Percentiles rank a stretch among this genome's conserved stretches.
Evolutionary conservation across 2,113 vertebrate genomes (phyloP).

Genomic region (Pandion haliaetus): DNA sequence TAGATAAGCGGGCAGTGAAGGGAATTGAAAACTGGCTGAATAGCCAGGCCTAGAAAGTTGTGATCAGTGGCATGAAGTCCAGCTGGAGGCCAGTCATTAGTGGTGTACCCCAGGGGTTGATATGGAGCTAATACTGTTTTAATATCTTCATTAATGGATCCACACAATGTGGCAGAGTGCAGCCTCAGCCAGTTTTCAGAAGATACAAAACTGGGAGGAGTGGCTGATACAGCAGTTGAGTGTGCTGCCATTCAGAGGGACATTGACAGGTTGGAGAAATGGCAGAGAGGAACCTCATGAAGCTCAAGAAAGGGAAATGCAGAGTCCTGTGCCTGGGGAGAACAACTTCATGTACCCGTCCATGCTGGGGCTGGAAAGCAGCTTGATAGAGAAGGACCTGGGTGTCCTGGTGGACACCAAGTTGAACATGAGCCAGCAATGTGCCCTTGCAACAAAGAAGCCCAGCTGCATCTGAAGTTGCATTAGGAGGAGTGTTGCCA

Average conservation of each 20-base stretch:
- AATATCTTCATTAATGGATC: not conserved
- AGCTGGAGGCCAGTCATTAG: not conserved
- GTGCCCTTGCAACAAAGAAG: not conserved
- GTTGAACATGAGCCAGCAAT: not conserved
- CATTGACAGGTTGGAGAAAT: not conserved
- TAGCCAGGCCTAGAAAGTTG: not conserved
- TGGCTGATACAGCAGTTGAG: not conserved
- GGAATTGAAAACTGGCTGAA: not conserved
- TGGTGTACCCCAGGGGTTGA: not conserved
- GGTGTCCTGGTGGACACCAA: not conserved
- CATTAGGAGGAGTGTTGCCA: not conserved
- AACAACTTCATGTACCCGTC: not conserved
- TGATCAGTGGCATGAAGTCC: not conserved
- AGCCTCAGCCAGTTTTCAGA: not conserved
- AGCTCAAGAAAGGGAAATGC: not conserved
- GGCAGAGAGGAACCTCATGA: not conserved
- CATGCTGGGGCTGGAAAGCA: not conserved
- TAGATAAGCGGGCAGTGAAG: not conserved
- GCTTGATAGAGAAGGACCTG: not conserved
- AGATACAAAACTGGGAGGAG: not conserved
- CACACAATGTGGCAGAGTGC: not conserved
- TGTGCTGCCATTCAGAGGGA: not conserved
- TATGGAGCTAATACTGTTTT: not conserved
- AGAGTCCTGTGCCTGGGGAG: not conserved
- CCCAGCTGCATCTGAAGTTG: not conserved